These are phyloP conservation scores for Elephantulus edwardii DNA, from an alignment of 2,113 vertebrate species.

Conservation along the genomic window DNA sequence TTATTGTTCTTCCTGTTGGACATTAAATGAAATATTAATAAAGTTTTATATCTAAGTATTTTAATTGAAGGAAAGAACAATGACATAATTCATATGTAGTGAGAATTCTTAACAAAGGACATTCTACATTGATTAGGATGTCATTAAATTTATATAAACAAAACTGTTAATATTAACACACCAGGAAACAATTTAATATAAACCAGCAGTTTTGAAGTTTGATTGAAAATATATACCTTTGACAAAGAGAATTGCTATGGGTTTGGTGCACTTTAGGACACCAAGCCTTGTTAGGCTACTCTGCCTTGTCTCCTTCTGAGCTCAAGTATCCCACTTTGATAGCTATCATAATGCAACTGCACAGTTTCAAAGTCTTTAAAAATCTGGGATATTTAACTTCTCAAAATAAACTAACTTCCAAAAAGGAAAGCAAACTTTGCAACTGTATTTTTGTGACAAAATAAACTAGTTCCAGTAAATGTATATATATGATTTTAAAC, in stretches of 20 bases:
- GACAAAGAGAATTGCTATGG: background rate
- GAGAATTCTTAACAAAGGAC: slow-evolving; percentile 28
- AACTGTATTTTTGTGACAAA: slow-evolving; percentile 35
- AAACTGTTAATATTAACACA: background rate
- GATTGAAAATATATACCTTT: background rate
- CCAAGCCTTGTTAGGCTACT: background rate
- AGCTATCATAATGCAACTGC: background rate
- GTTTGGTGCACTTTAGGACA: background rate
- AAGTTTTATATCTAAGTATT: slow-evolving; percentile 30
- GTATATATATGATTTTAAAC: slow-evolving; percentile 11
- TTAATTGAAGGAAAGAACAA: slow-evolving; percentile 20
- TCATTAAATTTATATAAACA: background rate
- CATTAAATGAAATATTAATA: background rate
- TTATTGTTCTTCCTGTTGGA: background rate
- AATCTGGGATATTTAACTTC: background rate
- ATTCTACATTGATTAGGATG: background rate
- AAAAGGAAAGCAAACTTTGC: slow-evolving; percentile 25
- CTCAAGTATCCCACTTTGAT: background rate
- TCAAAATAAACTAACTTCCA: background rate
- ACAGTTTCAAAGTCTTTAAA: background rate
- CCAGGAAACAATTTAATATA: background rate
- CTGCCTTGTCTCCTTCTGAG: background rate
- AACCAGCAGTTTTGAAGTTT: slow-evolving; percentile 2
- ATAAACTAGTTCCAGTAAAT: slow-evolving; percentile 21
- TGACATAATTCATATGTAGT: background rate